Evolutionary conservation across 1,140 invertebrate species (phyloP), one percentile per base, ranked within the genome.

Genomic region (Camponotus pennsylvanicus): DNA sequence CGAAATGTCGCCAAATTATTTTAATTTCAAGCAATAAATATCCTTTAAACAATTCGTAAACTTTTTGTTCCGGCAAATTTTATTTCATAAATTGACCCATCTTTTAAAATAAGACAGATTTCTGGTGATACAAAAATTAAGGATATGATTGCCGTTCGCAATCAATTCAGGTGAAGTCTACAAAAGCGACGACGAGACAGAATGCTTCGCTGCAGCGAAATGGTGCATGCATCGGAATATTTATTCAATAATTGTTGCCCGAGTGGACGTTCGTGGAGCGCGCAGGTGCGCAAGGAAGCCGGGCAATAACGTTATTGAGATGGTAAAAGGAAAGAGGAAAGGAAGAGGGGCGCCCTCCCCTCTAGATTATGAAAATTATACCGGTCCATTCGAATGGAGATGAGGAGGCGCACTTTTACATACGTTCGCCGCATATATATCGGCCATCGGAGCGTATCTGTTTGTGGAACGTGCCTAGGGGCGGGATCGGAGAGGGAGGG

Each of bases 301-400:
- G 78, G 21, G 52, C 9, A 59, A 57, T 21, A 75, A 57, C 52
- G 52, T 75, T 34, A 45, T 82, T 71, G 79, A 73, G 67, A 73
- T 59, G 37, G 52, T 71, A 45, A 59, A 57, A 15, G 15, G 64
- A 49, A 27, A 34, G 18, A 3, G 40, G n/a, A 3, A 2, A 2
- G 5, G 13, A 27, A n/a, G 37, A 34, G 3, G 1, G 37, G 18
- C 8, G 18, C 18, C n/a, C 37, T 40, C 52, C n/a, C 27, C 27
- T 27, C 27, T 82, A 42, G 27, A 82, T 82, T 71, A 82, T 59
- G 52, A 82, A 82, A 82, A 82, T 71, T 70, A 71, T 82, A 71
- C 37, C 49, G 49, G 37, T 52, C 78, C 66, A 70, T 82, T 82
- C 78, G 49, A 82, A 82, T 71, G 66, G 21, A 82, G 21, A 82